Base-by-base conservation (phyloP, 2,113 vertebrate species). In the Seriola rivoliana region DNA sequence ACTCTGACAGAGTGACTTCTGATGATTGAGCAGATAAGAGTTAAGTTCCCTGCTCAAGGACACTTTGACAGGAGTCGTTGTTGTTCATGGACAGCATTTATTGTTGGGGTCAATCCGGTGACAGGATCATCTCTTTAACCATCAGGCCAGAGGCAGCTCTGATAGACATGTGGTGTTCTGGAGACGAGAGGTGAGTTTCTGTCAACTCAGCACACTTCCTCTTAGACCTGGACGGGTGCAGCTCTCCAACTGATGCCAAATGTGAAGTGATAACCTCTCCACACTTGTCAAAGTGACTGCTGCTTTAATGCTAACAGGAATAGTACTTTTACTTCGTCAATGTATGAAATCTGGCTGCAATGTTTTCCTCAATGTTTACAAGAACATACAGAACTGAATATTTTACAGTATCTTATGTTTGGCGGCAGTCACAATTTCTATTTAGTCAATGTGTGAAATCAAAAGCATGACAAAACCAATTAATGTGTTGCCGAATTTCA, bases 391-490 rank as follows among this genome's bases (percentile, higher is more conserved):
- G 19, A 66, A 55, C 40, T 74, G 17, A 66, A 71, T 32, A 71
- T 68, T 65, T 79, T 40, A 11, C 32, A 32, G 6, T 46, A 42
- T 63, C 64, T 83, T n/a, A 25, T 40, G 38, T 82, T 78, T 59
- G 77, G 52, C 46, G 71, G 32, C 63, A 75, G 50, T 40, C 40
- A 38, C 84, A 78, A 79, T 77, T 81, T 85, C 17, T 59, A 5
- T 83, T 80, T 85, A 52, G 52, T 80, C 71, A 50, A 14, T 55
- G 87, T 70, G 48, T 71, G 77, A 87, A 91, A 80, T 87, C 83
- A 74, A 84, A 29, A 84, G 85, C 76, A 21, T 54, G 38, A 68
- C 74, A 82, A 75, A 85, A 89, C 65, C 76, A 87, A 78, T 93
- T 90, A 78, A 69, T 70, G 23, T 60, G 58, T 66, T 46, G 48